Evolutionary conservation across 2,797 vertebrate species (phyloP).

Genomic region (Glossophaga mutica): DNA sequence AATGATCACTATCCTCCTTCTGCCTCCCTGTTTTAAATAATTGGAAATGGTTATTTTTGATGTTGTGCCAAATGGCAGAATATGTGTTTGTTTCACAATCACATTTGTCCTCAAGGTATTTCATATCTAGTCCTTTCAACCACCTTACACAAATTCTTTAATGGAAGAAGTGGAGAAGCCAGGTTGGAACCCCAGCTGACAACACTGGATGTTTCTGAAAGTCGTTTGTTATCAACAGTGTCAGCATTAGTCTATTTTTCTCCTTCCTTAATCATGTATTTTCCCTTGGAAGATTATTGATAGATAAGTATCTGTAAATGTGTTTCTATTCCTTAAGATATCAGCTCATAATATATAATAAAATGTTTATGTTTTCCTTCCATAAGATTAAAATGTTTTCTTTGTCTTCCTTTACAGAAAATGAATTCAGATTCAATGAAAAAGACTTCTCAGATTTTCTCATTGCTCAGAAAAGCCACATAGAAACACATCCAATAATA

Average conservation of each 20-base stretch:
- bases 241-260: neutral
- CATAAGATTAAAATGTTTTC: constrained; percentile 48
- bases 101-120: neutral
- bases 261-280: neutral
- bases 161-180: neutral
- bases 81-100: neutral
- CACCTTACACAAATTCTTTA: neutral
- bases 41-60: neutral
- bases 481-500: constrained; percentile 57
- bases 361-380: constrained; percentile 1
- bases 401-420: constrained; percentile 37
- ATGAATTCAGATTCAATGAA: constrained; percentile 2
- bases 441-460: neutral
- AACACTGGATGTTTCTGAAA: neutral
- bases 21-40: constrained; percentile 3
- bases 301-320: neutral
- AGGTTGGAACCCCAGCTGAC: rapidly evolving
- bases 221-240: rapidly evolving
- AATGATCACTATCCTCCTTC: neutral
- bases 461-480: constrained; percentile 24
- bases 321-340: neutral
- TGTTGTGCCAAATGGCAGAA: constrained; percentile 4
- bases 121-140: neutral
- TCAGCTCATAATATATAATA: constrained; percentile 9
- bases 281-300: neutral